phyloP scores from a whole-genome alignment of 2,113 vertebrate species.

The Thalassoma bifasciatum region DNA sequence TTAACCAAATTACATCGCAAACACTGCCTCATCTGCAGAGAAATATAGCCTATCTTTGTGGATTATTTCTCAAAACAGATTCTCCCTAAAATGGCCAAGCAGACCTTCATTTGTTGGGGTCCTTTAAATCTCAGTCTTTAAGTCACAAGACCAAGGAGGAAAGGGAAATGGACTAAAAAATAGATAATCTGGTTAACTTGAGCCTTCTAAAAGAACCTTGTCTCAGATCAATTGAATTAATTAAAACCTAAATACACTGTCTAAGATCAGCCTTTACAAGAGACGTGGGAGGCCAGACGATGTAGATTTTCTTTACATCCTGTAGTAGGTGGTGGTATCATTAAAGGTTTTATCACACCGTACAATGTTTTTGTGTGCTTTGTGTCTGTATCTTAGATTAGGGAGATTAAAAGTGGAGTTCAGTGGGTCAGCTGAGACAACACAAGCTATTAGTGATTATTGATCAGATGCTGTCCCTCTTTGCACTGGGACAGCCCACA shows the following conservation, averaged over 20 bases:
- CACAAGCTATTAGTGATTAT: slow-evolving; percentile 62
- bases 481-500: slow-evolving; percentile 49
- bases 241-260: slow-evolving; percentile 37
- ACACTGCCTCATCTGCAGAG: too few relatives aligned
- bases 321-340: slow-evolving; percentile 20
- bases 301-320: background rate
- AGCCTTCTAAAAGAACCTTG: too few relatives aligned
- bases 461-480: slow-evolving; percentile 42
- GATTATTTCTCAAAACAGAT: too few relatives aligned
- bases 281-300: slow-evolving; percentile 37
- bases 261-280: slow-evolving; percentile 42
- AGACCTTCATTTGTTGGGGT: too few relatives aligned
- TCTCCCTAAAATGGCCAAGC: too few relatives aligned
- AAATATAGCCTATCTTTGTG: too few relatives aligned
- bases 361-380: slow-evolving; percentile 41
- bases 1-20: too few relatives aligned
- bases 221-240: too few relatives aligned
- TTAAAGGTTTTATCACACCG: slow-evolving; percentile 28
- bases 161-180: slow-evolving; percentile 31
- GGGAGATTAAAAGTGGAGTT: slow-evolving; percentile 46
- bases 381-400: slow-evolving; percentile 47
- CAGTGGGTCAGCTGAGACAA: slow-evolving; percentile 64
- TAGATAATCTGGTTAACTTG: slow-evolving; percentile 60
- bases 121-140: slow-evolving; percentile 5
- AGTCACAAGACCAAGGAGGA: slow-evolving; percentile 24